A percentile compares a stretch with the other conserved stretches of the same genome.
These are phyloP conservation scores for Brevipalpus yothersi DNA, from an alignment of 1,140 invertebrate genomes.

Conservation along the genomic window DNA sequence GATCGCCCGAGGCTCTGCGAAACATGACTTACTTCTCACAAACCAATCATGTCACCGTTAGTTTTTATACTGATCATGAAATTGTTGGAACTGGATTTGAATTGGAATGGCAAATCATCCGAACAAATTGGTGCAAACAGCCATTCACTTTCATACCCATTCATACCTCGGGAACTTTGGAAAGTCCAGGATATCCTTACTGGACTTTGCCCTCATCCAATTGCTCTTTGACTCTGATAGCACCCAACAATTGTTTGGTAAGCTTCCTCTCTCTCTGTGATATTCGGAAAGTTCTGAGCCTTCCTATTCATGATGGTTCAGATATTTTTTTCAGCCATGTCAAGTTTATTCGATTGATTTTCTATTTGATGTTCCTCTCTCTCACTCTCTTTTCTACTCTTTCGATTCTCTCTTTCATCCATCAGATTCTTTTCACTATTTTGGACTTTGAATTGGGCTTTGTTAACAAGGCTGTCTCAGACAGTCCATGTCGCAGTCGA, in stretches of 20 bases:
- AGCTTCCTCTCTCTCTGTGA: background rate
- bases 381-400: background rate
- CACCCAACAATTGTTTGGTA: conserved; percentile 32
- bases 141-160: conserved; percentile 1
- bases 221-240: conserved; percentile 35
- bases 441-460: conserved; percentile 26
- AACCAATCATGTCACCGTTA: conserved; percentile 29
- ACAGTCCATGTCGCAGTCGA: background rate
- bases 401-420: background rate
- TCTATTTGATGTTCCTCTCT: background rate
- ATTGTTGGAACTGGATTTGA: conserved; percentile 35
- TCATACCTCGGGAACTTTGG: conserved; percentile 11
- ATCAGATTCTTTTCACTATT: conserved; percentile 30
- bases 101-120: conserved; percentile 35
- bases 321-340: too few relatives aligned
- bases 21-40: conserved; percentile 26
- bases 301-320: too few relatives aligned
- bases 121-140: conserved; percentile 30
- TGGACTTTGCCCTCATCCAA: conserved; percentile 36
- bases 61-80: conserved; percentile 43
- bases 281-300: background rate
- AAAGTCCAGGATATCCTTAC: conserved; percentile 40
- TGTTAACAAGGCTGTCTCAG: background rate
- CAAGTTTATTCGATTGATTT: background rate
- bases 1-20: background rate